phyloP scores from a whole-genome alignment of 2,888 invertebrate genomes.

The Tenodera sinensis region DNA sequence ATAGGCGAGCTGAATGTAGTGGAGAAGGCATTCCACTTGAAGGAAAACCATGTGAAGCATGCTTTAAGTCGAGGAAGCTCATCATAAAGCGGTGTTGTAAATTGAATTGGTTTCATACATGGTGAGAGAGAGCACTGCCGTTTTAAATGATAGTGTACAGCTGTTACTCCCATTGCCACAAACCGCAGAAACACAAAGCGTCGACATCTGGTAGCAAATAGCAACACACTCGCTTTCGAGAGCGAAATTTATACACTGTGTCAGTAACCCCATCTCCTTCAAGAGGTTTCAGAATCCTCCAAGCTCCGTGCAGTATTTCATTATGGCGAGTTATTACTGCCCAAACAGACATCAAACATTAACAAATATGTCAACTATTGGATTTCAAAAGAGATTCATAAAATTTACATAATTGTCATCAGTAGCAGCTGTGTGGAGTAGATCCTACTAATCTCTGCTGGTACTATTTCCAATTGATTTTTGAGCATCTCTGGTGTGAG shows the following conservation, averaged over 20 bases:
- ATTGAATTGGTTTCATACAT: not conserved
- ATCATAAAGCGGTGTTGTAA: not conserved
- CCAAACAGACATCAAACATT: too few species aligned
- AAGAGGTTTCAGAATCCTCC: not conserved
- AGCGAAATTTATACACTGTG: not conserved
- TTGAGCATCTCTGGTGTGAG: too few species aligned
- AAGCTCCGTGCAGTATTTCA: too few species aligned
- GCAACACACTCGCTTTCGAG: not conserved
- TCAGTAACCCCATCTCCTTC: not conserved
- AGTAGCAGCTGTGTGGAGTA: too few species aligned
- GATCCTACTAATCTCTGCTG: too few species aligned
- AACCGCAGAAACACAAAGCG: not conserved
- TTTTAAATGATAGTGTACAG: not conserved
- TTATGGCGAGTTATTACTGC: too few species aligned
- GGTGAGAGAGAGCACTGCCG: not conserved
- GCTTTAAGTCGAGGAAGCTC: not conserved
- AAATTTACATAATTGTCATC: too few species aligned
- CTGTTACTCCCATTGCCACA: not conserved
- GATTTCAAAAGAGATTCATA: too few species aligned
- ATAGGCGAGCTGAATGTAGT: too few species aligned
- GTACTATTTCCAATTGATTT: too few species aligned
- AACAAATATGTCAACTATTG: too few species aligned
- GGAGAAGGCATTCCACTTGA: not conserved
- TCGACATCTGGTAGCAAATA: not conserved
- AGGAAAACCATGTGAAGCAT: not conserved